Evolutionary conservation across 2,113 vertebrate genomes (phyloP).

Genomic region (Coptodon rendalli): DNA sequence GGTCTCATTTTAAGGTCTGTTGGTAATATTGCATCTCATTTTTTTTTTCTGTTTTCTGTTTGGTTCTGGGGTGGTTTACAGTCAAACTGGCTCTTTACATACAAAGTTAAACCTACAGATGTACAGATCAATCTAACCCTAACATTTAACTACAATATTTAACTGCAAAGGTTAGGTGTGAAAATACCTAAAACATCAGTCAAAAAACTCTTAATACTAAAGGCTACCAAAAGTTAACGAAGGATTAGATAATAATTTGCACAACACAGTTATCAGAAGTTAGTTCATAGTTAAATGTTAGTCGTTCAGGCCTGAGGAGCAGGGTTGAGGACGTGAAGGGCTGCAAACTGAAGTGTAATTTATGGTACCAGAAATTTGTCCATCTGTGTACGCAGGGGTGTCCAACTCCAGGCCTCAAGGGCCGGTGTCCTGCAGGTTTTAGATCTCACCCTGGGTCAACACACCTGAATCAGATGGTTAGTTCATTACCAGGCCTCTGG

Average conservation of each 20-base stretch:
- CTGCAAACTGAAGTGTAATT: not conserved
- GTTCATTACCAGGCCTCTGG: accelerated
- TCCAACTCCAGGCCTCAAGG: not conserved
- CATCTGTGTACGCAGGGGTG: not conserved
- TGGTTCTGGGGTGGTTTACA: not conserved
- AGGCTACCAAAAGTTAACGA: accelerated
- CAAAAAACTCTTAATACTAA: not conserved
- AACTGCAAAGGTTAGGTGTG: not conserved
- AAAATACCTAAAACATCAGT: not conserved
- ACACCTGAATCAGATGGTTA: not conserved
- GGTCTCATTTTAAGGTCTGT: accelerated
- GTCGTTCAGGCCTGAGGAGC: not conserved
- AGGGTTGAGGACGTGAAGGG: not conserved
- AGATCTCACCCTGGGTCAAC: not conserved
- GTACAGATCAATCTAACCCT: not conserved
- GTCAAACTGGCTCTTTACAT: not conserved
- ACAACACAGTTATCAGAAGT: not conserved
- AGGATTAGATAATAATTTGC: not conserved
- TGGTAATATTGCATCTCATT: not conserved
- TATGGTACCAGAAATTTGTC: not conserved
- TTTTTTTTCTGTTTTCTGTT: not conserved
- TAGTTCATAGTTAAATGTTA: not conserved
- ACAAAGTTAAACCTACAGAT: not conserved
- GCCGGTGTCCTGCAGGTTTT: not conserved
- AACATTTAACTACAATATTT: not conserved